A percentile compares a stretch with the other conserved stretches of the same genome.
These are phyloP conservation scores for Diplogasteroides magnus DNA, from an alignment of 1,140 invertebrate species.

Conservation along the genomic window DNA sequence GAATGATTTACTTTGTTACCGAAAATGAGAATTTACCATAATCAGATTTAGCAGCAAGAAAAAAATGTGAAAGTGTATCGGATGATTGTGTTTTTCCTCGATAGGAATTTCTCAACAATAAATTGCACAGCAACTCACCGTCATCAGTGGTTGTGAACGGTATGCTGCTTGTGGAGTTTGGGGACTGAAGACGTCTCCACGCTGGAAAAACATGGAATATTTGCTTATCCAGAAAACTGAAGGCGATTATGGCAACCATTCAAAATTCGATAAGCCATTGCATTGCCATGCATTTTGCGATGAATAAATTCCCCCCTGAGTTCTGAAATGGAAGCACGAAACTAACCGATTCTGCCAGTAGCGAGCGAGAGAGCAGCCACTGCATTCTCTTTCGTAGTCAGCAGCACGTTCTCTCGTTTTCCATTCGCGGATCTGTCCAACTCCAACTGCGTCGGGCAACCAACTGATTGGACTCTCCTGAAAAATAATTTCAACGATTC, in stretches of 20 bases:
- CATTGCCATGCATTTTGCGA: too few species aligned
- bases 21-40: too few species aligned
- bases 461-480: conserved; percentile 15
- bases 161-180: neutral
- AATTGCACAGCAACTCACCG: neutral
- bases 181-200: conserved; percentile 10
- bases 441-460: conserved; percentile 1
- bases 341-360: neutral
- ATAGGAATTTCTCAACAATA: neutral
- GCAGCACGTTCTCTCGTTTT: neutral
- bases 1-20: too few species aligned
- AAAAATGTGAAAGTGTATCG: too few species aligned
- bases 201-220: conserved; percentile 3
- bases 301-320: conserved; percentile 4
- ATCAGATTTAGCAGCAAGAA: too few species aligned
- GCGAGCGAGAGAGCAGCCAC: conserved; percentile 4
- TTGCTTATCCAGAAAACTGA: neutral
- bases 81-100: too few species aligned
- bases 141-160: neutral
- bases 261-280: too few species aligned
- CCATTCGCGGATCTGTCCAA: neutral
- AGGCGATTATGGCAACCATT: conserved; percentile 8
- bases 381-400: conserved; percentile 9
- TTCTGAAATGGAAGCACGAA: too few species aligned
- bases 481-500: conserved; percentile 4